A percentile compares a stretch with the other conserved stretches of the same genome.
Conservation (phyloP, 1,140 invertebrate species). For the Meloidogyne chitwoodi region DNA sequence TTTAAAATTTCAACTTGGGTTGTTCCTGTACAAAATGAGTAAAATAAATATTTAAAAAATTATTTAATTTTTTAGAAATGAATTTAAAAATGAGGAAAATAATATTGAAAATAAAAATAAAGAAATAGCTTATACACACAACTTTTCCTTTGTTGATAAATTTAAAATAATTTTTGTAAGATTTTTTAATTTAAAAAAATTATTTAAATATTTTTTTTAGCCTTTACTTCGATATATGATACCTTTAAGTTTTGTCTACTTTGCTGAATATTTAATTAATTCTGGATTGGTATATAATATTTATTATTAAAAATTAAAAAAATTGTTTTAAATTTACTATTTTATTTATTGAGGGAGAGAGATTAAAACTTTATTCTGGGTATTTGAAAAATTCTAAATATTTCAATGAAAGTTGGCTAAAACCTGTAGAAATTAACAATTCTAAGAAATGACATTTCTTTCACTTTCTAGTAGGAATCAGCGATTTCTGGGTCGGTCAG, state of each 20-base stretch:
- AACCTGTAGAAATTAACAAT: no score
- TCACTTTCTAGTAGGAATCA: no score
- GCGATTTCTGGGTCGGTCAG: no score
- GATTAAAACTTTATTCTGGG: no score
- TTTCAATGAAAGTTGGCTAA: no score
- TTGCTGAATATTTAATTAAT: slow-evolving; percentile 85
- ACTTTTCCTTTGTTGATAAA: slow-evolving; percentile 8
- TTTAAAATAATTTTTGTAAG: slow-evolving; percentile 9
- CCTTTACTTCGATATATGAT: slow-evolving; percentile 73
- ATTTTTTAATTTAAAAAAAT: slow-evolving; percentile 2
- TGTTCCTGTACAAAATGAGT: slow-evolving; percentile 25
- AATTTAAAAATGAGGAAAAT: neutral
- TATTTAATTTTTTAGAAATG: neutral
- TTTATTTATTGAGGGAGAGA: no score
- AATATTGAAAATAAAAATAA: neutral
- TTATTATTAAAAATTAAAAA: slow-evolving; percentile 8
- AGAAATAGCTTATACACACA: neutral
- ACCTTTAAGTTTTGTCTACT: slow-evolving; percentile 75
- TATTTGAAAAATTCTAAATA: no score
- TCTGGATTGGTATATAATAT: slow-evolving; percentile 71
- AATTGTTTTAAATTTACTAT: no score
- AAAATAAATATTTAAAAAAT: no score
- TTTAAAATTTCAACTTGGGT: slow-evolving; percentile 34
- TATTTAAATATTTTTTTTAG: neutral
- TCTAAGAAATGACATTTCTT: no score